phyloP scores from a whole-genome alignment of 2,797 vertebrate genomes.

The Paramormyrops hopkinsi region DNA sequence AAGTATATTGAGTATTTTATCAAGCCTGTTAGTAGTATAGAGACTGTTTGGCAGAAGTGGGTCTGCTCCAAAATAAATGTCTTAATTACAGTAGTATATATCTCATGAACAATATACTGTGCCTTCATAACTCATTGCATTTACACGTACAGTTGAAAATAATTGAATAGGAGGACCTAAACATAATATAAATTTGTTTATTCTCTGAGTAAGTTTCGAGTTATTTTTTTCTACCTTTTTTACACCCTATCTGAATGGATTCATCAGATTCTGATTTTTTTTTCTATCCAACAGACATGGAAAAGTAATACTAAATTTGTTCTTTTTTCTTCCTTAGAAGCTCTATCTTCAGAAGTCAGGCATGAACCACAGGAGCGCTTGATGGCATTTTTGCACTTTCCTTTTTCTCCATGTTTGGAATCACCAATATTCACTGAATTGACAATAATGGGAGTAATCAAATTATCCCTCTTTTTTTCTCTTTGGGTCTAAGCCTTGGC shows the following conservation, averaged over 20 bases:
- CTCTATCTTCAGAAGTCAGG: neutral
- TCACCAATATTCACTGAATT: slow-evolving; percentile 5
- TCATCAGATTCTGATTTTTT: neutral
- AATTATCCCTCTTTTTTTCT: slow-evolving; percentile 22
- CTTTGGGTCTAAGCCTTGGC: slow-evolving; percentile 50
- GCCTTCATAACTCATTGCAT: neutral
- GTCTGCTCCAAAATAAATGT: neutral
- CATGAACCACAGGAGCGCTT: neutral
- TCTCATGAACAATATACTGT: neutral
- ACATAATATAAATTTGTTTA: neutral
- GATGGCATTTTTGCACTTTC: neutral
- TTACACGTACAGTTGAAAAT: neutral
- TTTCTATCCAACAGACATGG: neutral
- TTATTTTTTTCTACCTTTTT: neutral
- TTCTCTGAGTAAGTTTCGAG: neutral
- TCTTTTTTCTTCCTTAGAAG: neutral
- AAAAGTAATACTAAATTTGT: neutral
- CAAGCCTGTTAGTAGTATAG: neutral
- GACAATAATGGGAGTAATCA: slow-evolving; percentile 21
- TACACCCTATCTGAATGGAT: neutral
- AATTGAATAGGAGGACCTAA: neutral
- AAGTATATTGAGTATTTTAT: neutral
- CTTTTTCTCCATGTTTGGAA: neutral
- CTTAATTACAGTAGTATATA: neutral
- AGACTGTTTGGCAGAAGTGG: neutral